Base-by-base conservation (phyloP, 35 echinoderm and acorn worm species). In the Amphiura filiformis region DNA sequence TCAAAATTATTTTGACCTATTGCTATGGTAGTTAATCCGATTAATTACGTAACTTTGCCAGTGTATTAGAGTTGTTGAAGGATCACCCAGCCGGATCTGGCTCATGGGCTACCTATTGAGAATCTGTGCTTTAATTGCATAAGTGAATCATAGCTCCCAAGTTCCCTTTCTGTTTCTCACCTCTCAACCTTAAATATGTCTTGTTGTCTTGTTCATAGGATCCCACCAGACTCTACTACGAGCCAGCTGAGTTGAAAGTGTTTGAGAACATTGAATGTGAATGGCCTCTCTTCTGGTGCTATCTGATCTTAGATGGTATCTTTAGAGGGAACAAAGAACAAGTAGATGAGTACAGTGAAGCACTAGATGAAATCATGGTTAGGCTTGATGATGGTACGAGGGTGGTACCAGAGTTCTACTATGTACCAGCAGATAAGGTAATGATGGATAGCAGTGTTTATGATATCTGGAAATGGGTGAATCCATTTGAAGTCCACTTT, bases 251-350 rank as follows among this genome's bases (percentile, higher is more conserved):
- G 77, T 86, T 99, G 75, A 99, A 99, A 76, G 86, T 99, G 36
- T 99, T 99, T 95, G 96, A 99, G 77, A 93, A 99, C 84, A 99
- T 99, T 52, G 96, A 99, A 56, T 99, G 96, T 91, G 96, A 99
- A 39, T 99, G 96, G 96, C 96, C 96, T 79, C 35, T 99, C 12
- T 99, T 99, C 84, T 99, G 87, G 85, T 83, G 86, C 37, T 99
- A 93, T 79, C 82, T 94, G 12, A 79, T 99, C 52, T 34, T 99
- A 14, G 96, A 99, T 84, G 96, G 96, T 13, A 88, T 99, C 23
- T 99, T 99, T 56, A 82, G 42, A 23, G 87, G 87, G 17, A 90
- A 94, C 80, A 99, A 94, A 76, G 96, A 94, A 78, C 84, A 95
- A 76, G 90, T 89, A 22, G 85, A 89, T 34, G 93, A 95, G 77